These are phyloP conservation scores for Brachionichthys hirsutus DNA, from an alignment of 2,113 vertebrate species.

Conservation along the genomic window DNA sequence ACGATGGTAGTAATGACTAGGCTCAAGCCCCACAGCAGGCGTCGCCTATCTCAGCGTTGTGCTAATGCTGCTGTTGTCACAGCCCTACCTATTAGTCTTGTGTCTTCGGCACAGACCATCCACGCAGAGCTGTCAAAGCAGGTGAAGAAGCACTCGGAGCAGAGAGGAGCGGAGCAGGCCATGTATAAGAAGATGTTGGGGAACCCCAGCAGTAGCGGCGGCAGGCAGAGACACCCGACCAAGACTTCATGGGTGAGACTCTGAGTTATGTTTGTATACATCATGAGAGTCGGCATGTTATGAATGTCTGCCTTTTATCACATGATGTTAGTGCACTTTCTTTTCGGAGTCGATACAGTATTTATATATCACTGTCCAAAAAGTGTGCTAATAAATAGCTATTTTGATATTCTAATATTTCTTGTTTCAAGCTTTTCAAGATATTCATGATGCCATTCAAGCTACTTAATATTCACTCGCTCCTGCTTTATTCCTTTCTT, in stretches of 20 bases:
- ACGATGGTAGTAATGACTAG: too few species aligned
- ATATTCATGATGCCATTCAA: too few species aligned
- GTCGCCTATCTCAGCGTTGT: too few species aligned
- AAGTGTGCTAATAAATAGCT: neutral
- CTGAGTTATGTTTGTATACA: too few species aligned
- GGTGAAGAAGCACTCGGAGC: constrained; percentile 90
- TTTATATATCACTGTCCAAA: neutral
- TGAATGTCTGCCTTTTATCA: neutral
- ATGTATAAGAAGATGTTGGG: constrained; percentile 99
- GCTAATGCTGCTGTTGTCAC: too few species aligned
- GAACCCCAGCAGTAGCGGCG: constrained; percentile 66
- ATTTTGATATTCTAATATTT: neutral
- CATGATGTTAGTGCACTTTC: neutral
- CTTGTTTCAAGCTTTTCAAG: constrained; percentile 7
- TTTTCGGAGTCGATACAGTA: neutral
- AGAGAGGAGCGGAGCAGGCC: constrained; percentile 88
- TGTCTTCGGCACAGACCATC: constrained; percentile 81
- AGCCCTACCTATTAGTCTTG: too few species aligned
- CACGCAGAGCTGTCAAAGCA: constrained; percentile 93
- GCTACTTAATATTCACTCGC: constrained; percentile 1
- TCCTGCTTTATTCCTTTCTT: constrained; percentile 9
- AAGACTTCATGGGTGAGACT: constrained; percentile 88
- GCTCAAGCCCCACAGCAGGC: too few species aligned
- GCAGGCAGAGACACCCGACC: constrained; percentile 72
- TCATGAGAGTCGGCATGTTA: too few species aligned